Conservation (phyloP, 2,888 invertebrate species). For the Drosophila paucipuncta region DNA sequence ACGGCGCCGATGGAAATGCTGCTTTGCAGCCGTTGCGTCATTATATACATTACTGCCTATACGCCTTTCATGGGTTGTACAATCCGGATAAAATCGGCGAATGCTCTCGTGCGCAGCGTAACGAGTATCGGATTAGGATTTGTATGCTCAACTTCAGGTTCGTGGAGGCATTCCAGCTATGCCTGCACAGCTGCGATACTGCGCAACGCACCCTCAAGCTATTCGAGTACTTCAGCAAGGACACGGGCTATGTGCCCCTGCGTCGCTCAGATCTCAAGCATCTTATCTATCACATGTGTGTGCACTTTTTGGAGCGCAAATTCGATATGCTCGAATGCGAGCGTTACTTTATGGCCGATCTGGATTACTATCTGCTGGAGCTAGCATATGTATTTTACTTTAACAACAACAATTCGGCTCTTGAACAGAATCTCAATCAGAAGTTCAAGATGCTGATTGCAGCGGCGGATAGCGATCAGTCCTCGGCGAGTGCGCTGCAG, state of each 20-base stretch:
- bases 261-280: conserved; percentile 84
- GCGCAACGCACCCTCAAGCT: conserved; percentile 83
- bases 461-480: conserved; percentile 68
- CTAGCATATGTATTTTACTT: conserved; percentile 85
- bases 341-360: conserved; percentile 84
- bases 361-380: conserved; percentile 85
- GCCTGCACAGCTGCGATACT: conserved; percentile 81
- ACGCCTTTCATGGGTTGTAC: conserved; percentile 85
- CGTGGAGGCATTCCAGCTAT: conserved; percentile 84
- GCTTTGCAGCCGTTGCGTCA: conserved; percentile 76
- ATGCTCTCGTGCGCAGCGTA: conserved; percentile 77
- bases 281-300: conserved; percentile 84
- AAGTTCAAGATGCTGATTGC: conserved; percentile 83
- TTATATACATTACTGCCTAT: conserved; percentile 85
- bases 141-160: conserved; percentile 85
- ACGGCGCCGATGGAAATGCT: conserved; percentile 38
- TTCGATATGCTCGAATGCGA: conserved; percentile 84
- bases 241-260: conserved; percentile 85
- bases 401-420: conserved; percentile 84
- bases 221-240: conserved; percentile 85
- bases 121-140: conserved; percentile 84
- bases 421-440: conserved; percentile 83
- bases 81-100: conserved; percentile 84
- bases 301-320: conserved; percentile 83
- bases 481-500: conserved; percentile 62